Base-by-base conservation (phyloP, 2,888 invertebrate species). In the Boloria selene region DNA sequence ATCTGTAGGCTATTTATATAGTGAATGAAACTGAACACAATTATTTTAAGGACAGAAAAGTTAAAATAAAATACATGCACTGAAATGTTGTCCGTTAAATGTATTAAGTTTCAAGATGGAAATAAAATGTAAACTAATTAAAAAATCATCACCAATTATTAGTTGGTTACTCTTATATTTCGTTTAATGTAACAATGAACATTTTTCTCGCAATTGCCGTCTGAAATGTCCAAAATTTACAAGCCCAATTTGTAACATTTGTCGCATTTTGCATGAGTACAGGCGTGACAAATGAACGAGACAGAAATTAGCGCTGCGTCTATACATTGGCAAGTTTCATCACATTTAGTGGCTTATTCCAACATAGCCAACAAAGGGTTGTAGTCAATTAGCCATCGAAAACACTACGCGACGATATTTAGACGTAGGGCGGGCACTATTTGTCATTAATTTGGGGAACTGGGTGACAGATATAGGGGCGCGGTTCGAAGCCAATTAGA, bases 401-500 rank as follows among this genome's bases (percentile, higher is more conserved):
- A 85, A 84, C 83, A 84, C 78, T 79, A 77, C 79, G 78, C 75
- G 75, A 78, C 84, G 85, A 87, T 87, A 86, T 86, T 87, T 84
- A 85, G 85, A 85, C 75, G 70, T 72, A 70, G 75, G 77, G 75
- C 73, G 76, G 77, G 74, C 77, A 80, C 82, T 90, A 86, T 91
- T 91, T 90, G 90, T 89, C 90, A 89, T 89, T 90, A 90, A 90
- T 90, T 90, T 90, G 80, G 87, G 85, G 80, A 87, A 86, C 87
- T 85, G 88, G 86, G 87, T 87, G 88, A 89, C 89, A 86, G 84
- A 77, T 85, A 85, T 86, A 84, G 76, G 79, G 90, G 90, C 81
- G 87, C 82, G 88, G 87, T 81, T 80, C 74, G 79, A 78, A 79
- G 80, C 84, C 85, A 89, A 89, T 90, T 90, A 89, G 86, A 85